Percentiles rank a stretch among this genome's conserved stretches.
These are phyloP conservation scores for Morpho helenor DNA, from an alignment of 2,888 invertebrate genomes.

Conservation along the genomic window DNA sequence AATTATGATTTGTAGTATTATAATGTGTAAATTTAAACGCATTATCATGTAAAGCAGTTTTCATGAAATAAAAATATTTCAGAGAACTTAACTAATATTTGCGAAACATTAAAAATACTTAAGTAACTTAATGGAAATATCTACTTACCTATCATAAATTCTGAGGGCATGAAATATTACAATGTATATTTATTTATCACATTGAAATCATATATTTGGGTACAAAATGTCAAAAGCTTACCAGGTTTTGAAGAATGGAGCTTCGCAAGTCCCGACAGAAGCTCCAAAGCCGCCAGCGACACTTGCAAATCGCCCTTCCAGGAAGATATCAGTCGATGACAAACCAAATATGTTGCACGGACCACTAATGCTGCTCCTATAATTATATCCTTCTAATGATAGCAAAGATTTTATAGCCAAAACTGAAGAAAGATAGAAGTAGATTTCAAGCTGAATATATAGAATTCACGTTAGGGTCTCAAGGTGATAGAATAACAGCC, in stretches of 20 bases:
- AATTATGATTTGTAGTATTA: no score
- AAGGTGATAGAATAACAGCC: no score
- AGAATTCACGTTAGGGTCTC: no score
- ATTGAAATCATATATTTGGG: background rate
- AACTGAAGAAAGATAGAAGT: no score
- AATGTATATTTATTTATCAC: background rate
- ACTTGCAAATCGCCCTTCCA: conserved; percentile 98
- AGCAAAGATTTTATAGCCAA: no score
- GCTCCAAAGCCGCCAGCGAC: conserved; percentile 94
- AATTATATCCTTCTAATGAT: background rate
- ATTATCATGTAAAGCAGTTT: no score
- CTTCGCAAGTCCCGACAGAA: conserved; percentile 93
- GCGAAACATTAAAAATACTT: background rate
- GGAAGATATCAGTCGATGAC: conserved; percentile 95
- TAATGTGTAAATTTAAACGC: no score
- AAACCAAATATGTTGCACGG: conserved; percentile 94
- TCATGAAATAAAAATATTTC: no score
- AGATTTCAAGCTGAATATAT: no score
- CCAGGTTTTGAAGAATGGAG: conserved; percentile 94
- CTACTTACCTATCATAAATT: conserved; percentile 63
- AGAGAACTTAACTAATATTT: background rate
- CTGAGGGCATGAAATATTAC: conserved; percentile 49
- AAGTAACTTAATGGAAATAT: no score
- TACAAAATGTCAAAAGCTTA: conserved; percentile 46
- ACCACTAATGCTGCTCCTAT: conserved; percentile 88